phyloP scores from a whole-genome alignment of 23 tunicate genomes.

The Styela plicata region DNA sequence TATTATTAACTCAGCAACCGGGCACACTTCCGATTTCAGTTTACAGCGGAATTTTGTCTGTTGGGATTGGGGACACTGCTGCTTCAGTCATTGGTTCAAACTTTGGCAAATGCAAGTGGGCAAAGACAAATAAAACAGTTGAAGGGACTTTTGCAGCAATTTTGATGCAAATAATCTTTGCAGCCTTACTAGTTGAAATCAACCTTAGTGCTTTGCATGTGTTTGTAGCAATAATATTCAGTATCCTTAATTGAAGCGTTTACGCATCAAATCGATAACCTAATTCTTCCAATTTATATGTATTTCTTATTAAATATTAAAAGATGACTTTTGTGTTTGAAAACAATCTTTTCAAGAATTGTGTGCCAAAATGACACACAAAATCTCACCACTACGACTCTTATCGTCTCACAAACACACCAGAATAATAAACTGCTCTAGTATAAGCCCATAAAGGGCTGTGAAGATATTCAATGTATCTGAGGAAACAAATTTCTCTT shows the following conservation, averaged over 20 bases:
- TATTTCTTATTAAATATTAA: slow-evolving; percentile 29
- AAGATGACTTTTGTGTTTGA: too few species aligned
- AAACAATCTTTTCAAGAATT: too few species aligned
- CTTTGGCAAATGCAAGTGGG: slow-evolving; percentile 56
- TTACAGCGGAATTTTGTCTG: slow-evolving; percentile 82
- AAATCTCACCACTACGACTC: too few species aligned
- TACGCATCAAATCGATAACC: slow-evolving; percentile 78
- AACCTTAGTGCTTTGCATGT: background rate
- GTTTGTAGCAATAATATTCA: slow-evolving; percentile 31
- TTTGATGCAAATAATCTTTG: slow-evolving; percentile 30
- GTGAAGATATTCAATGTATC: too few species aligned
- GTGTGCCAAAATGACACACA: too few species aligned
- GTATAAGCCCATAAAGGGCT: too few species aligned
- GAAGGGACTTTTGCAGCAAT: slow-evolving; percentile 79
- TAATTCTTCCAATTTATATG: slow-evolving; percentile 70
- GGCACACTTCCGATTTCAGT: slow-evolving; percentile 28
- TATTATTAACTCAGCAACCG: background rate
- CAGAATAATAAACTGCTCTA: too few species aligned
- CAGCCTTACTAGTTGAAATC: slow-evolving; percentile 3
- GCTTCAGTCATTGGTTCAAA: slow-evolving; percentile 81
- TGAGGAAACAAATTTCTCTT: too few species aligned
- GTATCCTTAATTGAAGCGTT: slow-evolving; percentile 60
- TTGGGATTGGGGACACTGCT: slow-evolving; percentile 89
- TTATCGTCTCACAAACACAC: too few species aligned
- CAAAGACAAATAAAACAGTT: slow-evolving; percentile 50